phyloP scores from a whole-genome alignment of 2,797 vertebrate genomes.

The Cirrhinus mrigala region DNA sequence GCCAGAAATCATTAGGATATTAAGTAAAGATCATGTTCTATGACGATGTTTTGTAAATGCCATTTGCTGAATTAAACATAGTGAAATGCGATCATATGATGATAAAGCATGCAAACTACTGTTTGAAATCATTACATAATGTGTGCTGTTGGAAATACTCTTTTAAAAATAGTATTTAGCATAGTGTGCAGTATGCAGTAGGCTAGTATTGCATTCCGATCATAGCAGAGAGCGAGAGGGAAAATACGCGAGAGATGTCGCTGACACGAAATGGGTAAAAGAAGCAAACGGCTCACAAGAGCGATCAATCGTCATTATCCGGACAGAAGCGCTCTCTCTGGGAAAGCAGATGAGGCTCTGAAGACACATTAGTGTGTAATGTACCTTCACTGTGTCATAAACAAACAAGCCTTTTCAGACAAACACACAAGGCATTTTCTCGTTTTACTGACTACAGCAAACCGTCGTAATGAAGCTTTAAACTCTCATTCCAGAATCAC shows the following conservation, averaged over 20 bases:
- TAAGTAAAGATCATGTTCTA: too few species aligned
- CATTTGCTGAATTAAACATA: neutral
- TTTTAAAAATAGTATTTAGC: conserved; percentile 8
- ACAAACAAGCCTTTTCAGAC: conserved; percentile 27
- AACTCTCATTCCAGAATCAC: neutral
- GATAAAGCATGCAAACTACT: neutral
- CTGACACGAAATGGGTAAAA: neutral
- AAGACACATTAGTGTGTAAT: conserved; percentile 45
- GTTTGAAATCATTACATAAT: neutral
- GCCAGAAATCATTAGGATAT: too few species aligned
- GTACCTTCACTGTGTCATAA: conserved; percentile 44
- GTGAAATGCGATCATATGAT: neutral
- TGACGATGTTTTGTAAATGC: too few species aligned
- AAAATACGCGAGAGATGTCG: neutral
- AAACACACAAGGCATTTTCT: conserved; percentile 28
- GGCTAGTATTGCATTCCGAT: neutral
- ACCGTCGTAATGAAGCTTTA: neutral
- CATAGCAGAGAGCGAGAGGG: neutral
- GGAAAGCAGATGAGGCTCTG: conserved; percentile 16
- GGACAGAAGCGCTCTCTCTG: conserved; percentile 31
- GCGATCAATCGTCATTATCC: conserved; percentile 27
- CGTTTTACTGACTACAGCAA: conserved; percentile 16
- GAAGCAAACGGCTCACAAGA: neutral
- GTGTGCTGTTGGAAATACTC: neutral
- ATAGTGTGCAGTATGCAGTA: neutral